phyloP scores from a whole-genome alignment of 2,113 vertebrate species.

The Orycteropus afer region DNA sequence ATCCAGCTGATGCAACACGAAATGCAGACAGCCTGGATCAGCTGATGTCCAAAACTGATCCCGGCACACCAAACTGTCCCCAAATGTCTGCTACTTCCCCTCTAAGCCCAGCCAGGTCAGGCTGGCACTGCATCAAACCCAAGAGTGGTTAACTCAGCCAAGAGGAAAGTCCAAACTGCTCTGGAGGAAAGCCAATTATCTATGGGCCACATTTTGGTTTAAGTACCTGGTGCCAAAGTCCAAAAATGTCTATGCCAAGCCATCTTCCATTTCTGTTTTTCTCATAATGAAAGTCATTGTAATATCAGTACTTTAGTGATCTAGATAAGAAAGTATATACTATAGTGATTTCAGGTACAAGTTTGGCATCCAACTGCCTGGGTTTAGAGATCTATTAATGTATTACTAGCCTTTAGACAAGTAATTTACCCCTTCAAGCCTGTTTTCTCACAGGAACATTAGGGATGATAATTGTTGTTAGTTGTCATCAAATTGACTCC shows the following conservation, averaged over 20 bases:
- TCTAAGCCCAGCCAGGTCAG: background rate
- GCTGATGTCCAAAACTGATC: background rate
- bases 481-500: background rate
- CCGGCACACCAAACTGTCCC: background rate
- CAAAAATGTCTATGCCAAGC: background rate
- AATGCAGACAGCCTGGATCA: background rate
- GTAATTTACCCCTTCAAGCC: background rate
- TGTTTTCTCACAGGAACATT: background rate
- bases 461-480: background rate
- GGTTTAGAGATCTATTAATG: background rate
- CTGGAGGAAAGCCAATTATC: background rate
- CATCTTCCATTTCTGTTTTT: slow-evolving; percentile 7
- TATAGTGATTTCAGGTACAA: background rate
- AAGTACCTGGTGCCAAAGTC: background rate
- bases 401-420: background rate
- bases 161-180: background rate
- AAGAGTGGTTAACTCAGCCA: background rate
- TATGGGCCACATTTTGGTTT: background rate
- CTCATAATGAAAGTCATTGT: background rate
- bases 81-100: background rate
- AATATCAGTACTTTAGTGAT: background rate
- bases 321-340: background rate
- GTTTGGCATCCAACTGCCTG: background rate
- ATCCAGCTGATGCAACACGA: background rate
- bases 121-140: background rate